These are phyloP conservation scores for Alaudala cheleensis DNA, from an alignment of 2,113 vertebrate species.

Conservation along the genomic window DNA sequence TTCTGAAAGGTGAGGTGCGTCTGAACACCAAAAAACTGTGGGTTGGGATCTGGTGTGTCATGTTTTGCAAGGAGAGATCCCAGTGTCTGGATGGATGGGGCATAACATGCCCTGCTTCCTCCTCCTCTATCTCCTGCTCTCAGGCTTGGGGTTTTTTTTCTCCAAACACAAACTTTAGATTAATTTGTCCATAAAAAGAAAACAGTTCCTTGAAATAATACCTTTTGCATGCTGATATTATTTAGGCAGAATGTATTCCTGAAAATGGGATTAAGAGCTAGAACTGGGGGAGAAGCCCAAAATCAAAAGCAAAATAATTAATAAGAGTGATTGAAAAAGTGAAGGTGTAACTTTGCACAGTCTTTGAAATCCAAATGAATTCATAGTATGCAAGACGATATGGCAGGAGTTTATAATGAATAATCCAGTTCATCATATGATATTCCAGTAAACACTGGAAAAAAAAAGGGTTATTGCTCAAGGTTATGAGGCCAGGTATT, in stretches of 20 bases:
- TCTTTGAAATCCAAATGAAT: background rate
- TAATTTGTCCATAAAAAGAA: background rate
- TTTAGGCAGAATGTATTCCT: background rate
- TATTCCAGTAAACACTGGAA: background rate
- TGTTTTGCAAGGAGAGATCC: background rate
- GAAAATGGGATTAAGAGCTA: background rate
- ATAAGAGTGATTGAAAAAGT: background rate
- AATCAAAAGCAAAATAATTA: background rate
- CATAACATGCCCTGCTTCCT: background rate
- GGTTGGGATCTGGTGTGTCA: background rate
- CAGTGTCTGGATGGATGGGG: background rate
- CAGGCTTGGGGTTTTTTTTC: background rate
- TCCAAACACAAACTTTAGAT: background rate
- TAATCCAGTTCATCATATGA: background rate
- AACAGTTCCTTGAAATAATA: background rate
- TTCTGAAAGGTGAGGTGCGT: background rate
- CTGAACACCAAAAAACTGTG: background rate
- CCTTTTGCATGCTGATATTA: background rate
- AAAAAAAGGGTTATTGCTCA: background rate
- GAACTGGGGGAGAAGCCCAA: background rate
- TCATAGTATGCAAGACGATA: background rate
- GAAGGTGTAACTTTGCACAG: background rate
- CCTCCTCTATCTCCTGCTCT: accelerated
- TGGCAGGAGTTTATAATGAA: background rate
- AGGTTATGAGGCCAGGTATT: background rate